Base-by-base conservation (phyloP, 2,888 invertebrate genomes). In the Hymenopus coronatus region DNA sequence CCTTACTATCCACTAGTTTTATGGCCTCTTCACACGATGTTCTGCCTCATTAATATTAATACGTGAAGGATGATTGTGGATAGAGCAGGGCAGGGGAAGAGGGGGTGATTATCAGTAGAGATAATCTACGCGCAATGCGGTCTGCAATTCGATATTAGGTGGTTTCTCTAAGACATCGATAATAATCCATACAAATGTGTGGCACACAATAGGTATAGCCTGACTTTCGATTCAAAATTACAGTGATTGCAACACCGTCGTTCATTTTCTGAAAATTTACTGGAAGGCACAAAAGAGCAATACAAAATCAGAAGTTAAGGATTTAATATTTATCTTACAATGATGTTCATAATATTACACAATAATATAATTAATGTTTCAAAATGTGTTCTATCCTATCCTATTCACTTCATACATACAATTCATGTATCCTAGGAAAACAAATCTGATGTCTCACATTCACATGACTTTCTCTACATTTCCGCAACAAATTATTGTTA, bases 11-110 rank as follows among this genome's bases (percentile, higher is more conserved):
- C 84, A 46, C 33, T 85, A 81, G 33, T 85, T 88, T 89, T 89
- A 89, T 89, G 83, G 88, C 82, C 89, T 86, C 87, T 89, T 88
- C 89, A 88, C 89, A 89, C 89, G 89, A 89, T 84, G 84, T 85
- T 40, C 88, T 70, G 33, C 28, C 88, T 88, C 89, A 89, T 89
- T 88, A 89, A 89, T 89, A 89, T 89, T 89, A 89, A 89, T 88
- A 87, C 87, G 28, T 84, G 40, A 81, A 84, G 70, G 84, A 84
- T 88, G 84, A 84, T 84, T 84, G 46, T 33, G 85, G 46, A 85
- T 27, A 40, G 85, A 46, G 84, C 12, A 27, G 85, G 54, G 54
- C 6, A 25, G 54, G 54, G 54, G 0, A 3, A 20, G 54, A 15
- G 25, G 54, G 25, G 20, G 4, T 4, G 54, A 70, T 70, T 70